These are phyloP conservation scores for Ferdinandea cuprea DNA, from an alignment of 2,888 invertebrate species.

Conservation along the genomic window DNA sequence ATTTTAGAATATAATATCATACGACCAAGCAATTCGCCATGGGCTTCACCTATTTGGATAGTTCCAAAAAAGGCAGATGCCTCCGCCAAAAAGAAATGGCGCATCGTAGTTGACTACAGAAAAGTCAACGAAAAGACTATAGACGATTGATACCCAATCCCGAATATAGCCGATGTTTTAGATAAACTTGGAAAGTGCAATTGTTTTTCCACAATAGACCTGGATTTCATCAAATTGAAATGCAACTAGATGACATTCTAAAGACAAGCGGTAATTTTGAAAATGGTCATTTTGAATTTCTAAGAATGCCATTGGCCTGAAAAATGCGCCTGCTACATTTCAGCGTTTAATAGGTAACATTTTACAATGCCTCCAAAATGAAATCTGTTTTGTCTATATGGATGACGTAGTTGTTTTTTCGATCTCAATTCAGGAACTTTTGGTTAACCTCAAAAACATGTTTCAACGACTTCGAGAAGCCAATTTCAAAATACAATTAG, in stretches of 20 bases:
- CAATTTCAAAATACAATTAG: constrained; percentile 76
- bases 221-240: constrained; percentile 36
- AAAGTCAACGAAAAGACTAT: constrained; percentile 24
- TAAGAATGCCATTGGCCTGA: constrained; percentile 38
- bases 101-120: constrained; percentile 32
- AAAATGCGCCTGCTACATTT: constrained; percentile 47
- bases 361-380: constrained; percentile 15
- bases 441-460: constrained; percentile 69
- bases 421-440: constrained; percentile 77
- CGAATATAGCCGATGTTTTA: constrained; percentile 24
- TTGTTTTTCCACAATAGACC: constrained; percentile 35
- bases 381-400: constrained; percentile 35
- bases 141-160: constrained; percentile 26
- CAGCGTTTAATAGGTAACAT: constrained; percentile 40
- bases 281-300: constrained; percentile 39
- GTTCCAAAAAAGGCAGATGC: constrained; percentile 21
- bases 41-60: constrained; percentile 19
- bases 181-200: constrained; percentile 33
- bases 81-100: constrained; percentile 26
- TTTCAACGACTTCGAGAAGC: constrained; percentile 74
- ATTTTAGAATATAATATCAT: constrained; percentile 25
- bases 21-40: constrained; percentile 25
- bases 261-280: constrained; percentile 30
- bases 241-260: constrained; percentile 22
- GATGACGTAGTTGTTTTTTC: constrained; percentile 77